Conservation (phyloP, 2,797 vertebrate species). For the Acridotheres tristis region DNA sequence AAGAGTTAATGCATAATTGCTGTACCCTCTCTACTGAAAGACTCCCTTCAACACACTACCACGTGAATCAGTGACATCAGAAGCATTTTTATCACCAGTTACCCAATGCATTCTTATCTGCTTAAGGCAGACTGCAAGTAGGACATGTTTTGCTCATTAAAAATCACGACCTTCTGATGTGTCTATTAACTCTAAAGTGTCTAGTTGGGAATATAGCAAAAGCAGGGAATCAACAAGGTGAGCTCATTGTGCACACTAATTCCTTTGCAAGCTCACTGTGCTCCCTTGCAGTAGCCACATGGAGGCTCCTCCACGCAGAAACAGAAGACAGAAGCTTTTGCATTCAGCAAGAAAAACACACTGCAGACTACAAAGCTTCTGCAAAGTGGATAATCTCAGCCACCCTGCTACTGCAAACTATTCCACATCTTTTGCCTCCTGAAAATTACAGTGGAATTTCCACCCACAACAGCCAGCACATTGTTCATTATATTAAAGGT, state of each 20-base stretch:
- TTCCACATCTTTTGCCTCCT: background rate
- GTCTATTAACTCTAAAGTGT: slow-evolving; percentile 10
- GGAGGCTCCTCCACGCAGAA: background rate
- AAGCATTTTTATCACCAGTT: slow-evolving; percentile 51
- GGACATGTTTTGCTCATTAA: slow-evolving; percentile 36
- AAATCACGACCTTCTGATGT: slow-evolving; percentile 18
- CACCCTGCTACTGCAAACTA: background rate
- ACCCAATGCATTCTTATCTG: slow-evolving; percentile 61
- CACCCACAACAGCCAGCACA: background rate
- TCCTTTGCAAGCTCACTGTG: background rate
- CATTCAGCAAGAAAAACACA: background rate
- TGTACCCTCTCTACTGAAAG: slow-evolving; percentile 24
- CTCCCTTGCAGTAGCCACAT: background rate
- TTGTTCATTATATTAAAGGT: background rate
- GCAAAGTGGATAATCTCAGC: background rate
- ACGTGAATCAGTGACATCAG: slow-evolving; percentile 54
- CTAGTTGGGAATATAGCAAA: background rate
- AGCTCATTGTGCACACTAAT: background rate
- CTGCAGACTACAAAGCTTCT: background rate
- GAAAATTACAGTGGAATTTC: background rate
- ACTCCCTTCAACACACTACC: slow-evolving; percentile 24
- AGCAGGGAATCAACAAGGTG: background rate
- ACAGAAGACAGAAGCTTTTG: background rate
- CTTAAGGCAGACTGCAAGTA: slow-evolving; percentile 55
- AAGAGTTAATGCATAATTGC: background rate